A percentile compares a stretch with the other conserved stretches of the same genome.
Conservation (phyloP, 92 coral and sea anemone genomes). For the Zoanthus sansibaricus region DNA sequence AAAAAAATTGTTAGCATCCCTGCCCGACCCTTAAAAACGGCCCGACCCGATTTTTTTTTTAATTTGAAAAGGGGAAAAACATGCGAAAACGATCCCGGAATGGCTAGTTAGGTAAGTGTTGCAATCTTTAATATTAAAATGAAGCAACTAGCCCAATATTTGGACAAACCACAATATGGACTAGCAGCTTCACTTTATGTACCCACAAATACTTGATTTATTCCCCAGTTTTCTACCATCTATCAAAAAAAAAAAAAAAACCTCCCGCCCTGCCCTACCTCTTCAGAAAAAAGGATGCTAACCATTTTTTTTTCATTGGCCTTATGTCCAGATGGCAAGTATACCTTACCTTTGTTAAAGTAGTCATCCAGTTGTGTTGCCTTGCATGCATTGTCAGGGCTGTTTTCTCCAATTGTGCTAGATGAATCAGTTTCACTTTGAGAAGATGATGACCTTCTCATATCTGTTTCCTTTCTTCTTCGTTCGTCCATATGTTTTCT, state of each 20-base stretch:
- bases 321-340: constrained; percentile 14
- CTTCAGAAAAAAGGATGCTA: constrained; percentile 13
- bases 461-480: constrained; percentile 23
- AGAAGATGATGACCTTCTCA: background rate
- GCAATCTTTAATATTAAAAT: constrained; percentile 10
- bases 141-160: constrained; percentile 14
- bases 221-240: constrained; percentile 14
- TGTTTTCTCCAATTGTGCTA: constrained; percentile 11
- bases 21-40: constrained; percentile 13
- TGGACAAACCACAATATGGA: constrained; percentile 14
- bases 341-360: constrained; percentile 23
- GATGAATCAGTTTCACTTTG: constrained; percentile 1
- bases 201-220: constrained; percentile 12
- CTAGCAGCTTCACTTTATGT: constrained; percentile 14
- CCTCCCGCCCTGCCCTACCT: constrained; percentile 18
- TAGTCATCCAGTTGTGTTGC: constrained; percentile 24
- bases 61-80: constrained; percentile 12
- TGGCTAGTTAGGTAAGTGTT: constrained; percentile 14
- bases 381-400: constrained; percentile 8
- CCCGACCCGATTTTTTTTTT: constrained; percentile 14
- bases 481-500: constrained; percentile 68
- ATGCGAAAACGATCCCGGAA: constrained; percentile 15
- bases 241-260: constrained; percentile 7
- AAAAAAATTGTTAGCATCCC: constrained; percentile 12
- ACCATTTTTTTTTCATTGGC: constrained; percentile 12